Evolutionary conservation across 2,113 vertebrate genomes (phyloP).

Genomic region (Melanocharis versteri): DNA sequence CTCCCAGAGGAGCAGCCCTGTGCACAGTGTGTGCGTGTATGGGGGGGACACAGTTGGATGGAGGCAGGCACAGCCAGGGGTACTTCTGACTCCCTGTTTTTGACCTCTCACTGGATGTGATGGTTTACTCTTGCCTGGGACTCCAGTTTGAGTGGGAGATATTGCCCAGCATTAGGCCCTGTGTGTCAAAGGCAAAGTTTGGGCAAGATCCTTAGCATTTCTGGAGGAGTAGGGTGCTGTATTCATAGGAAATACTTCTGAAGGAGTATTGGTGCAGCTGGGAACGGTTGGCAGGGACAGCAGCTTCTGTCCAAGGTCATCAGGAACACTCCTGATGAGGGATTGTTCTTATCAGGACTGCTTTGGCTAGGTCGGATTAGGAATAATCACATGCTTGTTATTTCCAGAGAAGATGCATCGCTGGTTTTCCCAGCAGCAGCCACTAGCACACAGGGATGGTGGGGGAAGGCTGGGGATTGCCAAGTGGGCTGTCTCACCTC

Average conservation of each 20-base stretch:
- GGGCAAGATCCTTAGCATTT: neutral
- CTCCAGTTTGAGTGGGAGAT: neutral
- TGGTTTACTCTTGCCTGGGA: neutral
- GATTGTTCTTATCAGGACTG: neutral
- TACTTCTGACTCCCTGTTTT: neutral
- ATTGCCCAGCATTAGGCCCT: neutral
- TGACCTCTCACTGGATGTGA: neutral
- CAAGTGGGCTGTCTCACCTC: neutral
- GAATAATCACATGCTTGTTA: neutral
- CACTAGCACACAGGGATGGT: neutral
- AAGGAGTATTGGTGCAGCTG: neutral
- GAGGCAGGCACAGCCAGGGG: neutral
- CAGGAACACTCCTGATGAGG: neutral
- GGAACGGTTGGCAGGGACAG: neutral
- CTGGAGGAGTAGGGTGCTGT: neutral
- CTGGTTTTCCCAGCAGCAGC: neutral
- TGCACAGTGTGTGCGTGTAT: accelerated
- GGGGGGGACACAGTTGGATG: too few species aligned
- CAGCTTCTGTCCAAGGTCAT: neutral
- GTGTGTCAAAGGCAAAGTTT: neutral
- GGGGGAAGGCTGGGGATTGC: neutral
- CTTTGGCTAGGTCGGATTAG: neutral
- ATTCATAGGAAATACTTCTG: neutral
- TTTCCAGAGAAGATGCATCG: neutral
- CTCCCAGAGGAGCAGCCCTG: neutral